Evolutionary conservation across 2,797 vertebrate genomes (phyloP), one percentile per base, ranked within the genome.

Genomic region (Enteromius mattozi): DNA sequence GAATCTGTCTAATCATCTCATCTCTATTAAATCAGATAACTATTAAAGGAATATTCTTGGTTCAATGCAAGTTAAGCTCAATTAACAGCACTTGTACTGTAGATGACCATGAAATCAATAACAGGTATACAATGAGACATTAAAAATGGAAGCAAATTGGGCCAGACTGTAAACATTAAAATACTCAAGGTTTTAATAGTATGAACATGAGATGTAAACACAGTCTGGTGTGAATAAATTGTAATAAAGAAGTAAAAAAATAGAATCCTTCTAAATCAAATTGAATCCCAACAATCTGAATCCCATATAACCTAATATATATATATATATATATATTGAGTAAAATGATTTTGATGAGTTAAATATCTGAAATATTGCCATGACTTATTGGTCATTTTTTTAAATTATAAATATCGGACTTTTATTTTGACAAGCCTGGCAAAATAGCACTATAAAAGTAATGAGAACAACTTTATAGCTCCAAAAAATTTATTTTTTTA

Each of bases 1-100:
- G 12, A 80, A 81, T 54, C 4, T 75, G 70, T 65, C 59, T 82
- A 40, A 83, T 83, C 47, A 68, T 83, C 71, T 83, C 61, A 83
- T 5, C 24, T 63, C 37, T 82, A 24, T 78, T 63, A 78, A 37
- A 59, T 40, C 3, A 65, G 59, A 30, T 63, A 76, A 56, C 12
- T 37, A 16, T 56, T 24, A 77, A 21, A 75, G 21, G 1, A 51
- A 54, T 54, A 54, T 75, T 35, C 5, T 37, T 6, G 10, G 21
- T 24, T 76, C 3, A 56, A 16, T 16, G 6, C 3, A 8, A n/a
- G 51, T 24, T 56, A 9, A n/a, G 13, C 9, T 56, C 3, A 42
- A 14, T 71, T 6, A 45, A 24, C 40, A 37, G 51, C 19, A 76
- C 12, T 37, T 24, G n/a, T 76, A 56, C n/a, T 76, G 33, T n/a